These are phyloP conservation scores for Epizoanthus stellaris DNA, from an alignment of 92 coral and sea anemone genomes.

Conservation along the genomic window DNA sequence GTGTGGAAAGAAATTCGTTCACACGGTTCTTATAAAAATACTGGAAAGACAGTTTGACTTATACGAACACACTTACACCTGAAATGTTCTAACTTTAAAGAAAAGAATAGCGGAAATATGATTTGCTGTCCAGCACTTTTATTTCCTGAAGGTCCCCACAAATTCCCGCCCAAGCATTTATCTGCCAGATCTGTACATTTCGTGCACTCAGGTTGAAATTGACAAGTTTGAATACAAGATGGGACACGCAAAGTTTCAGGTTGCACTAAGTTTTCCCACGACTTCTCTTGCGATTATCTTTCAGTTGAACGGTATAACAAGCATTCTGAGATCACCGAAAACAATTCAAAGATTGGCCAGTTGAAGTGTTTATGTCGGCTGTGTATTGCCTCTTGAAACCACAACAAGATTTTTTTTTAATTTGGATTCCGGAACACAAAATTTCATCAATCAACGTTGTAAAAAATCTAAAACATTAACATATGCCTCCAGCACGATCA, in stretches of 20 bases:
- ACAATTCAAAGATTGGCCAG: constrained; percentile 14
- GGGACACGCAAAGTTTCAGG: constrained; percentile 20
- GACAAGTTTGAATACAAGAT: constrained; percentile 5
- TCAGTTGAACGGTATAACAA: constrained; percentile 16
- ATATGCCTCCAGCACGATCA: too few relatives aligned
- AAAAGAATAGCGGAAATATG: too few relatives aligned
- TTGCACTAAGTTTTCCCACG: constrained; percentile 12
- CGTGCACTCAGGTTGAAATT: constrained; percentile 12
- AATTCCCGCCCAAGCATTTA: too few relatives aligned
- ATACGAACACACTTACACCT: too few relatives aligned
- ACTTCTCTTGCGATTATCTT: background rate
- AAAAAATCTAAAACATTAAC: too few relatives aligned
- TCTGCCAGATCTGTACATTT: background rate
- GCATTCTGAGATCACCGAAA: constrained; percentile 4
- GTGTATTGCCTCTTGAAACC: constrained; percentile 10
- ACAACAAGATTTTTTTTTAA: background rate
- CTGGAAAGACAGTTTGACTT: background rate
- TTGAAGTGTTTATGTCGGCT: constrained; percentile 24
- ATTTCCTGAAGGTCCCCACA: background rate
- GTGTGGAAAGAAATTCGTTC: too few relatives aligned
- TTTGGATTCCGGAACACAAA: constrained; percentile 19
- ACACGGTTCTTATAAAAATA: background rate
- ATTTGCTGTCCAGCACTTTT: too few relatives aligned
- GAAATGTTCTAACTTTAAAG: too few relatives aligned
- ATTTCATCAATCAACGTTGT: constrained; percentile 4